phyloP scores from a whole-genome alignment of 2,888 invertebrate species.

The Trichogramma dendrolimi region DNA sequence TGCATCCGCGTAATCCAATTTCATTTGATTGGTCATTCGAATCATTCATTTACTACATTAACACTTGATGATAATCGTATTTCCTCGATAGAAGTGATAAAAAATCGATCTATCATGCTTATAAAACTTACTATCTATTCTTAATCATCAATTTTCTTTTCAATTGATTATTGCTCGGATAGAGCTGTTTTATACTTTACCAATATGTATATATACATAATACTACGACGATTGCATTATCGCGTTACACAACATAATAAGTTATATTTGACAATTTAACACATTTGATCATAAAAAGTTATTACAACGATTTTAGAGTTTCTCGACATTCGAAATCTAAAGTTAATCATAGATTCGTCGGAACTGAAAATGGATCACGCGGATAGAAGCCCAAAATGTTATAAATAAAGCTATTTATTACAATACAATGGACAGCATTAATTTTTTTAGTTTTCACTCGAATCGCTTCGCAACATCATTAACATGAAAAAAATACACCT shows the following conservation, averaged over 20 bases:
- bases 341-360: slow-evolving; percentile 5
- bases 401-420: slow-evolving; percentile 27
- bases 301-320: not conserved
- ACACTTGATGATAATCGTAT: not conserved
- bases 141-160: slow-evolving; percentile 7
- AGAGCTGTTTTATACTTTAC: slow-evolving; percentile 2
- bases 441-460: slow-evolving; percentile 18
- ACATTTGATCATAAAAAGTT: slow-evolving; percentile 3
- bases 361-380: slow-evolving; percentile 17
- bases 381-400: slow-evolving; percentile 19
- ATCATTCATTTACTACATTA: not conserved
- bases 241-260: slow-evolving; percentile 9
- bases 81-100: not conserved
- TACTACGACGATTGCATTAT: not conserved
- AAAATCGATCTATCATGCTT: slow-evolving; percentile 5
- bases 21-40: not conserved
- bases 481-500: slow-evolving; percentile 29
- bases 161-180: slow-evolving; percentile 15
- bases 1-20: slow-evolving; percentile 20
- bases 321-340: not conserved
- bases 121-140: slow-evolving; percentile 10
- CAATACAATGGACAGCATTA: slow-evolving; percentile 34
- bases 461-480: slow-evolving; percentile 32
- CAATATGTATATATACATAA: not conserved
- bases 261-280: not conserved